Percentiles rank a stretch among this genome's conserved stretches.
Evolutionary conservation across 1,140 invertebrate species (phyloP).

Genomic region (Coboldia fuscipes): DNA sequence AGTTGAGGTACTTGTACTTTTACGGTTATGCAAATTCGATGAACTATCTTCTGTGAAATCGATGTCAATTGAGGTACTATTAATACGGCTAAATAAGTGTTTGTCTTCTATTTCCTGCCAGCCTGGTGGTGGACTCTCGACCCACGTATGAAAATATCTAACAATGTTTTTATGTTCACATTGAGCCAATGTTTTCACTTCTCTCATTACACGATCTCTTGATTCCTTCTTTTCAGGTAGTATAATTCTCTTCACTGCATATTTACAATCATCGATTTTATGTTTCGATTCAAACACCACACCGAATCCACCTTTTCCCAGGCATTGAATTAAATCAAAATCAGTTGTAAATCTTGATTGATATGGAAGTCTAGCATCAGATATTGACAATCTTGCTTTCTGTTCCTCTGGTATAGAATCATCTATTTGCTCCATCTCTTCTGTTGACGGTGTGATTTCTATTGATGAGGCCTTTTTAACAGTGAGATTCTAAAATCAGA

Average conservation of each 20-base stretch:
- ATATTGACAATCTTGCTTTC: too few relatives aligned
- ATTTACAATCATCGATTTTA: constrained; percentile 83
- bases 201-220: constrained; percentile 70
- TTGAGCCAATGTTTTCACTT: constrained; percentile 84
- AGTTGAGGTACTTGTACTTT: too few relatives aligned
- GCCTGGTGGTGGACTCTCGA: constrained; percentile 67
- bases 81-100: too few relatives aligned
- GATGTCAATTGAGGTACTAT: constrained; percentile 19
- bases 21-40: constrained; percentile 7
- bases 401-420: too few relatives aligned
- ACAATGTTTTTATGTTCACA: constrained; percentile 90
- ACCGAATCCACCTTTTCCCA: constrained; percentile 91
- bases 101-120: constrained; percentile 71
- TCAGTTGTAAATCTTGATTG: constrained; percentile 59
- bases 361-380: too few relatives aligned
- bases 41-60: constrained; percentile 17
- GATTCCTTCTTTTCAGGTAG: constrained; percentile 61
- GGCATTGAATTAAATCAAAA: constrained; percentile 61
- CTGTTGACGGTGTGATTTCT: too few relatives aligned
- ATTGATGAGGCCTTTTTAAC: too few relatives aligned
- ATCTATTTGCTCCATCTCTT: too few relatives aligned
- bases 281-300: constrained; percentile 91
- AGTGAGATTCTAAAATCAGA: too few relatives aligned
- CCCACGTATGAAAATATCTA: constrained; percentile 84
- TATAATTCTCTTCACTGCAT: constrained; percentile 87